These are phyloP conservation scores for Rhingia rostrata DNA, from an alignment of 2,888 invertebrate genomes.

Conservation along the genomic window DNA sequence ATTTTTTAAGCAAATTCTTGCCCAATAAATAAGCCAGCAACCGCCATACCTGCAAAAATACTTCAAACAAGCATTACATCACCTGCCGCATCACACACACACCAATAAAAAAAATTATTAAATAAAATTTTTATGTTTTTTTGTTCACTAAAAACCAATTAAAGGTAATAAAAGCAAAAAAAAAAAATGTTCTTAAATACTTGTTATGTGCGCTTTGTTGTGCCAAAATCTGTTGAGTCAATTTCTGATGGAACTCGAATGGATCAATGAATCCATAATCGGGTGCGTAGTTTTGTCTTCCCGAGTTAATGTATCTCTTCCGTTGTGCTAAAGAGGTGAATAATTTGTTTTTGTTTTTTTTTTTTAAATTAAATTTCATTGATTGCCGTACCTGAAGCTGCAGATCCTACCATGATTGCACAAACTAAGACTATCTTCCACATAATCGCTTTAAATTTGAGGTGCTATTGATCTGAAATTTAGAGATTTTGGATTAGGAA, in stretches of 20 bases:
- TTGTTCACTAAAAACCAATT: constrained; percentile 33
- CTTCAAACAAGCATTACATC: constrained; percentile 31
- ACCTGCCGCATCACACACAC: constrained; percentile 16
- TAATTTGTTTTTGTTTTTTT: background rate
- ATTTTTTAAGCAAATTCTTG: background rate
- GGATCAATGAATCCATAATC: constrained; percentile 80
- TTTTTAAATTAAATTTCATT: background rate
- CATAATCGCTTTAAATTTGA: constrained; percentile 75
- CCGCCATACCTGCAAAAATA: background rate
- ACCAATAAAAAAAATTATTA: constrained; percentile 7
- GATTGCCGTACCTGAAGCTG: constrained; percentile 77
- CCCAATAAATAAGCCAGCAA: background rate
- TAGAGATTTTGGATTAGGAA: background rate
- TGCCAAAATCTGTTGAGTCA: constrained; percentile 79
- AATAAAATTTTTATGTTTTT: background rate
- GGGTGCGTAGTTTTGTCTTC: constrained; percentile 75
- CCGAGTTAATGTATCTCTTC: constrained; percentile 59
- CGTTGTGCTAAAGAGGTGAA: constrained; percentile 44
- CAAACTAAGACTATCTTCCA: constrained; percentile 79
- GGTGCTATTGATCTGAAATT: constrained; percentile 41
- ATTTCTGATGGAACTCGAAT: constrained; percentile 79
- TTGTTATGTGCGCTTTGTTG: constrained; percentile 80
- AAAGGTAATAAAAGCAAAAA: constrained; percentile 32
- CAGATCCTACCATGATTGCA: constrained; percentile 77
- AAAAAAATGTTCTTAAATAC: constrained; percentile 71